Evolutionary conservation across 2,797 vertebrate genomes (phyloP), one percentile per base, ranked within the genome.

Genomic region (Cetoscarus ocellatus): DNA sequence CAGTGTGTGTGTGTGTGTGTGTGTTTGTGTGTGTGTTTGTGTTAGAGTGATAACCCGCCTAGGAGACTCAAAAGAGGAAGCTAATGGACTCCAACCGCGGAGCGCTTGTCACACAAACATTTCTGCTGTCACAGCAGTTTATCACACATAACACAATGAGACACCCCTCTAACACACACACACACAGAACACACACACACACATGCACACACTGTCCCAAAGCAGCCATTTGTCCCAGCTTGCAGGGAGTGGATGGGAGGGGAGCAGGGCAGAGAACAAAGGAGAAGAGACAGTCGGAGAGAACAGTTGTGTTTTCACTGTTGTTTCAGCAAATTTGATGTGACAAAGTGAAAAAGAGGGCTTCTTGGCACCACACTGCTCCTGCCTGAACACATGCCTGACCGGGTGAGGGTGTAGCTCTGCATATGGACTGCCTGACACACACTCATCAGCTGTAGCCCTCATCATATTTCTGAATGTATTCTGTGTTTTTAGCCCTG

Each of bases 241-340:
- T 73, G 77, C 83, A 79, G 71, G 63, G 75, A 72, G 68, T 73
- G 81, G 69, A 80, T 78, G 80, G 70, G 77, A 86, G 77, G 63
- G 71, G 62, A 83, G 79, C 51, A 47, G 63, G 72, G 73, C 58
- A n/a, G 53, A 82, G 79, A 88, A 91, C 88, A 88, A 84, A 86
- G 87, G 80, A 82, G 86, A 78, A 83, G 80, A 82, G 83, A 84
- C 85, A 77, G 83, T 79, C 84, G 55, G 82, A 89, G 84, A 79
- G 86, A 94, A 91, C 94, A 93, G 92, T 94, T 93, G 88, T 94
- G 94, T 95, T 96, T 95, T 94, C 88, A 92, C 93, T 87, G 92
- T 95, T 97, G 95, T 96, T 97, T 96, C 94, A 93, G 90, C 91
- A 95, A 96, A 97, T 95, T 83, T 84, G 93, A 94, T 94, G 93